Percentiles rank a stretch among this genome's conserved stretches.
These are phyloP conservation scores for Neocrepidodera transversa DNA, from an alignment of 2,888 invertebrate genomes.

Conservation along the genomic window DNA sequence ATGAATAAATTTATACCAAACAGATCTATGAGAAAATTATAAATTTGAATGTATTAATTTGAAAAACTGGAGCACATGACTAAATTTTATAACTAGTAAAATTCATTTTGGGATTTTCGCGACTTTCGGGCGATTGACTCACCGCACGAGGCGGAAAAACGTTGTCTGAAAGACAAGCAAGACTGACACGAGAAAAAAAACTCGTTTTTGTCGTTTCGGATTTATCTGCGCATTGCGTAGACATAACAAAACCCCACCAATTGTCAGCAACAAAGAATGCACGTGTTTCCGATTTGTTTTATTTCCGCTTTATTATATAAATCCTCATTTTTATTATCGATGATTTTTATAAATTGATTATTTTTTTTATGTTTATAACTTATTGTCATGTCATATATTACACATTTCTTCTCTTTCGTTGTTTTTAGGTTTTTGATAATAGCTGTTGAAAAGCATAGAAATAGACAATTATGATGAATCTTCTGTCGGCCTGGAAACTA, in stretches of 20 bases:
- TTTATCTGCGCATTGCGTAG: constrained; percentile 11
- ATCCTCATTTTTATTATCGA: too few species aligned
- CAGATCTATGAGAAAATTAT: constrained; percentile 37
- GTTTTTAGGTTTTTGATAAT: too few species aligned
- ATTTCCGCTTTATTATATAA: constrained; percentile 5
- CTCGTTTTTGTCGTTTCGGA: constrained; percentile 15
- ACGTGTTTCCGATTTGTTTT: constrained; percentile 19
- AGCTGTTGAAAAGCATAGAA: too few species aligned
- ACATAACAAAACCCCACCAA: constrained; percentile 12
- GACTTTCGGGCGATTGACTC: constrained; percentile 35
- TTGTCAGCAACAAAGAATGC: constrained; percentile 1
- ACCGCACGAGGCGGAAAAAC: constrained; percentile 47
- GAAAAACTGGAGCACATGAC: constrained; percentile 51
- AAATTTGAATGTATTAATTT: constrained; percentile 45
- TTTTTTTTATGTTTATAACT: too few species aligned
- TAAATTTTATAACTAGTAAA: constrained; percentile 45
- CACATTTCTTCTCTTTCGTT: too few species aligned
- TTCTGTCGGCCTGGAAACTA: too few species aligned
- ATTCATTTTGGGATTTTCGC: constrained; percentile 43
- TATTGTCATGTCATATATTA: too few species aligned
- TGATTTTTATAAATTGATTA: too few species aligned
- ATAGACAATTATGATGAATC: too few species aligned
- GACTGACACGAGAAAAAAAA: too few species aligned
- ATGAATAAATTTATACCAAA: constrained; percentile 20
- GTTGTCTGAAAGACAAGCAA: constrained; percentile 16